Conservation (phyloP, 2,888 invertebrate species). For the Gandaritis pyraliata region DNA sequence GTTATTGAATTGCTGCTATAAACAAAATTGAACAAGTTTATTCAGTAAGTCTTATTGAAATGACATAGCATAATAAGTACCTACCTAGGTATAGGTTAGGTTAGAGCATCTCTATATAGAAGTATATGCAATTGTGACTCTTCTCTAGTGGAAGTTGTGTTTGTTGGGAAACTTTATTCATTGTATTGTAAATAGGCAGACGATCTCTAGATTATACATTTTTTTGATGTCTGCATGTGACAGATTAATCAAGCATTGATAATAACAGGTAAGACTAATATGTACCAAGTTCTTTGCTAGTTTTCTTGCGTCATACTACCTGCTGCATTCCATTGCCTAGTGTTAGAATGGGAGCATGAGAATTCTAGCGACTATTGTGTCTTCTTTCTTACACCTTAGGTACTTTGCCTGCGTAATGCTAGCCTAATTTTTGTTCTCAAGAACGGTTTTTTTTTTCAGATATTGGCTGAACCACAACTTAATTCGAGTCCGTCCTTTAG, state of each 20-base stretch:
- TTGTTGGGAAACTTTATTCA: no score
- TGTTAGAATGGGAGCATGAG: neutral
- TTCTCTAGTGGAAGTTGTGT: no score
- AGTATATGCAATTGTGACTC: no score
- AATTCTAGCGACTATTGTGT: neutral
- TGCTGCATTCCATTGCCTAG: neutral
- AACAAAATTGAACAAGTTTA: neutral
- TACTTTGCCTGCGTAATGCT: no score
- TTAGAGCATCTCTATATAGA: neutral
- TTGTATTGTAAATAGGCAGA: neutral
- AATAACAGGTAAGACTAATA: no score
- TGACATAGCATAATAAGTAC: neutral
- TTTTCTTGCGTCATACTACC: neutral
- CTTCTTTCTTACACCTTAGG: no score
- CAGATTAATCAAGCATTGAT: no score
- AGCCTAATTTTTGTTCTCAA: neutral
- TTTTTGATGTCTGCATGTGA: neutral
- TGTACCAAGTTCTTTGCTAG: neutral
- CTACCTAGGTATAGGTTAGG: no score
- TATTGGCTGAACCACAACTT: conserved; percentile 91
- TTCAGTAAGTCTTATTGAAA: neutral
- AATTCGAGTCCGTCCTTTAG: conserved; percentile 87
- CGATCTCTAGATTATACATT: neutral
- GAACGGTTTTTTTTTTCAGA: conserved; percentile 63
- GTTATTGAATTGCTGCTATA: neutral